Base-by-base conservation (phyloP, 1,140 invertebrate genomes). In the Cherax quadricarinatus region DNA sequence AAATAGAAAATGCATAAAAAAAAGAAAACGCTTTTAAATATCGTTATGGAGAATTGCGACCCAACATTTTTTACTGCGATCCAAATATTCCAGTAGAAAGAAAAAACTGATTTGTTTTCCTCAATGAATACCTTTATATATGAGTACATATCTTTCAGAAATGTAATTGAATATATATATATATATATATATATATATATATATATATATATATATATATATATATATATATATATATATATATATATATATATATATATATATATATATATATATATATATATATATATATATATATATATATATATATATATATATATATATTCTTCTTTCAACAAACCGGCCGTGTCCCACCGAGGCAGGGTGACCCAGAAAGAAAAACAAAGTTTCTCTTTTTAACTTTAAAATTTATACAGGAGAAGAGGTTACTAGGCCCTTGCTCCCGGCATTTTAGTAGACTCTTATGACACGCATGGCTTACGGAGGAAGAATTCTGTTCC, bases 231-330 rank as follows among this genome's bases (percentile, higher is more conserved):
- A 41, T 41, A 41, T 41, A 41, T 41, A 41, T 41, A 41, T 41
- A n/a, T 70, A n/a, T 70, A n/a, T 70, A n/a, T 70, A n/a, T 70
- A n/a, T 70, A n/a, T 70, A n/a, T 70, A n/a, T 70, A n/a, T 70
- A n/a, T 70, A n/a, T 70, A 41, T 41, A 41, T 41, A 41, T 41
- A 41, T 60, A 16, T 16, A 16, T 18, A 70, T 21, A 70, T 70
- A 70, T 21, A 70, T 70, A 80, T 21, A 80, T 51, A 80, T 21
- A 80, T 51, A 80, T 21, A 80, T 51, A 80, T 21, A 80, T 51
- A 80, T 21, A 80, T 51, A 80, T 21, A 80, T 51, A 80, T 21
- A 80, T 51, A 80, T 21, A 80, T 51, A 41, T 4, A 80, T 51
- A 41, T 41, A 41, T 41, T 41, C 0, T 2, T 41, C 0, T 41